Evolutionary conservation across 2,888 invertebrate species (phyloP), one percentile per base, ranked within the genome.

Genomic region (Rosalia funebris): DNA sequence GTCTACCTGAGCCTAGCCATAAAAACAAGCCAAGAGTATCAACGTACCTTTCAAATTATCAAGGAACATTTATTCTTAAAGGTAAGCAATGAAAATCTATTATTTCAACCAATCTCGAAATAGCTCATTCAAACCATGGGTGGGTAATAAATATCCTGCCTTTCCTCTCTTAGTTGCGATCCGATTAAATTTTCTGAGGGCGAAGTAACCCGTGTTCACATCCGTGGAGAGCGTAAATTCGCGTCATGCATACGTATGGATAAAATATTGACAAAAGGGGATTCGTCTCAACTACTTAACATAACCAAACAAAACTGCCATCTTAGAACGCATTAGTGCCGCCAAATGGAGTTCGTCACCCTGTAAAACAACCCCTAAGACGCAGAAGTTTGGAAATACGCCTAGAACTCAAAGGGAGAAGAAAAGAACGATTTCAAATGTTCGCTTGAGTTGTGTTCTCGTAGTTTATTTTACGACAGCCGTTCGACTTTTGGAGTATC

Each of bases 241-340:
- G 12, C 20, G n/a, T 17, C 19, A 17, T 25, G n/a, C 41, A 44
- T 25, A 25, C 44, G 44, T 11, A 44, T 5, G 25, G 20, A 44
- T 11, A 25, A 25, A 47, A 34, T 48, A 36, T 48, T 48, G 48
- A 48, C 48, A 48, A 37, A 37, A 31, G 36, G 48, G 14, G 19
- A 11, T 11, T 34, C 20, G 2, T 12, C 15, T 39, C 39, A 14
- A 25, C 67, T 71, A 66, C 69, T 77, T 74, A 73, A 70, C 75
- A 75, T 75, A 76, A 73, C 72, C 71, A 74, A 77, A 77, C 73
- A 75, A 62, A 63, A 65, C 41, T 72, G 73, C 73, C 76, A 73
- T 75, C 73, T 75, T 74, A 72, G 74, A 69, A 71, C 58, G 66
- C 50, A 55, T 63, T 57, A 54, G 56, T 55, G 54, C 48, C 57